A percentile compares a stretch with the other conserved stretches of the same genome.
Evolutionary conservation across 2,797 vertebrate species (phyloP).

Genomic region (Neosilurus mollespiculum): DNA sequence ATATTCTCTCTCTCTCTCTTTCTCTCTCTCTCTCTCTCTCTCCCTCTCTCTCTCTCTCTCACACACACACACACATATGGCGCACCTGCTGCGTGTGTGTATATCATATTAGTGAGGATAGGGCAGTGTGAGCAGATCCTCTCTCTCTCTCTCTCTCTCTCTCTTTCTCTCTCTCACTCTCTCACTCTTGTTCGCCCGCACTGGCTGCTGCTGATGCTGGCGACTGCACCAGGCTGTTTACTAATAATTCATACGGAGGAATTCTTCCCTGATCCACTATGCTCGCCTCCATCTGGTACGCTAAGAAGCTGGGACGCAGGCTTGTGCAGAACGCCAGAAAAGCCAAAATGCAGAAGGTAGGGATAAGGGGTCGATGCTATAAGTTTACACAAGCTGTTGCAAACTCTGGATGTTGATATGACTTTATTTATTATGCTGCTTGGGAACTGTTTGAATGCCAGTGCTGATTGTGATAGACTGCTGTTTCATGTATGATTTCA

Average conservation of each 20-base stretch:
- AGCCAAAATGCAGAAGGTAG: slow-evolving; percentile 90
- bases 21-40: slow-evolving; percentile 40
- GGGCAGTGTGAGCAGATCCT: slow-evolving; percentile 43
- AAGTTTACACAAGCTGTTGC: slow-evolving; percentile 1
- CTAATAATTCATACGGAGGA: slow-evolving; percentile 56
- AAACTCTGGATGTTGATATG: neutral
- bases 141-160: slow-evolving; percentile 29
- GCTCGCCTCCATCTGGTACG: slow-evolving; percentile 97
- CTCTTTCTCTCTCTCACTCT: slow-evolving; percentile 47
- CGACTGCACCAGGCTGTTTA: slow-evolving; percentile 56
- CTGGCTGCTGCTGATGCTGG: slow-evolving; percentile 54
- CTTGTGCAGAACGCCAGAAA: slow-evolving; percentile 92
- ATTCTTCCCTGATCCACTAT: slow-evolving; percentile 66
- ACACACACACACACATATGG: slow-evolving; percentile 8
- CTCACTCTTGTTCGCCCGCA: slow-evolving; percentile 25
- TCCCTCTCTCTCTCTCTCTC: slow-evolving; percentile 4
- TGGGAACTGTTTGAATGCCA: slow-evolving; percentile 13
- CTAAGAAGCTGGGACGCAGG: slow-evolving; percentile 96
- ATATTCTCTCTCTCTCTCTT: slow-evolving; percentile 18
- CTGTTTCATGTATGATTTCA: neutral
- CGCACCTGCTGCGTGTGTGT: slow-evolving; percentile 47
- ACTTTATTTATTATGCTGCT: slow-evolving; percentile 31
- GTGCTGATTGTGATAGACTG: neutral
- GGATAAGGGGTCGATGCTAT: slow-evolving; percentile 39
- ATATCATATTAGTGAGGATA: slow-evolving; percentile 46